Conservation (phyloP, 53 echinoderm and acorn worm genomes). For the Antedon mediterranea region DNA sequence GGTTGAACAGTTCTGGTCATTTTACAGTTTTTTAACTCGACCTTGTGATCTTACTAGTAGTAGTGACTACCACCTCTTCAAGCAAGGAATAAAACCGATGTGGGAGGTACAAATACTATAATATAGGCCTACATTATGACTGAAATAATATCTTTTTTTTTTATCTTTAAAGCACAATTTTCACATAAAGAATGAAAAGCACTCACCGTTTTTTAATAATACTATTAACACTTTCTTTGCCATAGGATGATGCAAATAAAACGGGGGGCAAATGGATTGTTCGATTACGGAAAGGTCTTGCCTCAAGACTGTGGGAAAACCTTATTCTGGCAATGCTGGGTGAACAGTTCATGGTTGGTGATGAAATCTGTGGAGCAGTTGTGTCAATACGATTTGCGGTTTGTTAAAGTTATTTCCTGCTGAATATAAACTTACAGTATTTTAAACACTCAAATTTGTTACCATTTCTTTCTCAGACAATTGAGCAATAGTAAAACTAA, state of each 20-base stretch:
- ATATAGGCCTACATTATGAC: too few species aligned
- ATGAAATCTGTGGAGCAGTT: slow-evolving; percentile 96
- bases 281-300: slow-evolving; percentile 79
- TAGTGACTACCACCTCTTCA: slow-evolving; percentile 92
- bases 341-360: slow-evolving; percentile 98
- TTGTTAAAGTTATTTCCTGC: too few species aligned
- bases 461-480: too few species aligned
- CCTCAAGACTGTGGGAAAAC: slow-evolving; percentile 94
- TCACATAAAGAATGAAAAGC: too few species aligned
- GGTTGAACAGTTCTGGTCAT: slow-evolving; percentile 92
- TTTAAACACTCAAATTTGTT: too few species aligned
- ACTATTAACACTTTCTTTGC: background rate
- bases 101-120: slow-evolving; percentile 58
- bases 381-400: slow-evolving; percentile 95
- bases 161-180: too few species aligned
- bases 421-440: too few species aligned
- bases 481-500: too few species aligned
- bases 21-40: slow-evolving; percentile 80
- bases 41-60: slow-evolving; percentile 94
- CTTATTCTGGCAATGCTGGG: slow-evolving; percentile 93
- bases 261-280: slow-evolving; percentile 98
- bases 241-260: slow-evolving; percentile 89
- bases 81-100: slow-evolving; percentile 97
- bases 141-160: too few species aligned
- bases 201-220: too few species aligned